Evolutionary conservation across 2,113 vertebrate genomes (phyloP).

Genomic region (Varanus komodoensis): DNA sequence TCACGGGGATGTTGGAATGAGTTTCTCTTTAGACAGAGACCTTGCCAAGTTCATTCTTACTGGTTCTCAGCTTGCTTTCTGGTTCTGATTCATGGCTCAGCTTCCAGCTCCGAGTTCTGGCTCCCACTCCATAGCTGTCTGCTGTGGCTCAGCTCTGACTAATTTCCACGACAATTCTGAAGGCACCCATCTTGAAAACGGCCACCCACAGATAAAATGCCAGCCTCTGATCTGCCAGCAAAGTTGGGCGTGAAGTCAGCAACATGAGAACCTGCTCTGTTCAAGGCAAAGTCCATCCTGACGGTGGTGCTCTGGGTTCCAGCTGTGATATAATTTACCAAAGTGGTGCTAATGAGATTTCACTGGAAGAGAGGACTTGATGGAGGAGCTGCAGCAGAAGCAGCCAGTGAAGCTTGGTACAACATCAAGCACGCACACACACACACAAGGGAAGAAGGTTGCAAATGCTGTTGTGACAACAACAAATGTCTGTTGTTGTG

Average conservation of each 20-base stretch:
- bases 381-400: neutral
- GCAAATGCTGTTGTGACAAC: neutral
- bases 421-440: neutral
- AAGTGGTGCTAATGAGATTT: slow-evolving; percentile 41
- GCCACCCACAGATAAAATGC: neutral
- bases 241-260: no score
- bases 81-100: neutral
- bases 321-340: slow-evolving; percentile 27
- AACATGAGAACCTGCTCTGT: neutral
- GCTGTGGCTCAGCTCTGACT: neutral
- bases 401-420: slow-evolving; percentile 11
- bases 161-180: neutral
- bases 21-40: neutral
- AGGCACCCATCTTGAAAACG: neutral
- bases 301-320: neutral
- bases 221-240: neutral
- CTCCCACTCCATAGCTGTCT: neutral
- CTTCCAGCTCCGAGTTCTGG: no score
- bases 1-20: no score
- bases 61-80: neutral
- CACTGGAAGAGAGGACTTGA: neutral
- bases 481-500: neutral
- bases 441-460: neutral
- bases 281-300: neutral
- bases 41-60: neutral